Evolutionary conservation across 2,888 invertebrate species (phyloP).

Genomic region (Lacanobia oleracea): DNA sequence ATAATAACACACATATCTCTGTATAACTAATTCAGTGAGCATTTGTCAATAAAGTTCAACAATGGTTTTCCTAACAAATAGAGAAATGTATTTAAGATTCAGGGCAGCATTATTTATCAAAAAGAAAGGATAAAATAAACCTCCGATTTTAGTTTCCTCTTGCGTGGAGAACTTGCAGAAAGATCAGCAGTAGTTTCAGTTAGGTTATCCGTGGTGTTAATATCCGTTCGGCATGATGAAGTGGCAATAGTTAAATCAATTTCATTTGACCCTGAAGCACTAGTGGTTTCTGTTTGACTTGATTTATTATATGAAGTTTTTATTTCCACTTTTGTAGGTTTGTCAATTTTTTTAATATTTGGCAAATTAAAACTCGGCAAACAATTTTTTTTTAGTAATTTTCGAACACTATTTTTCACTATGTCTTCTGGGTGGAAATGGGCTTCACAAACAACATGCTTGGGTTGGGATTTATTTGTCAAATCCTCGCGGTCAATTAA

Average conservation of each 20-base stretch:
- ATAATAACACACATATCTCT: too few relatives aligned
- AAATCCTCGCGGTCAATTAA: conserved; percentile 11
- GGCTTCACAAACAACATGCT: conserved; percentile 24
- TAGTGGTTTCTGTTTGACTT: too few relatives aligned
- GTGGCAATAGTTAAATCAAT: too few relatives aligned
- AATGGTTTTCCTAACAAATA: background rate
- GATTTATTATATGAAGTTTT: background rate
- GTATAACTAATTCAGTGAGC: too few relatives aligned
- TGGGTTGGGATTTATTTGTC: conserved; percentile 20
- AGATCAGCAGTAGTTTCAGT: too few relatives aligned
- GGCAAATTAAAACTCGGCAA: conserved; percentile 24
- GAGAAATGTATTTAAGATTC: background rate
- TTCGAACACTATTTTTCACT: conserved; percentile 6
- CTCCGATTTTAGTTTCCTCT: too few relatives aligned
- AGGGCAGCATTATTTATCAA: background rate
- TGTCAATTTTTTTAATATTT: conserved; percentile 6
- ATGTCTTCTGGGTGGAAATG: conserved; percentile 31
- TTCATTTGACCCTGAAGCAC: too few relatives aligned
- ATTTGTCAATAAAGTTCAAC: background rate
- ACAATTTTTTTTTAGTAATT: conserved; percentile 20
- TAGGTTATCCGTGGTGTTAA: too few relatives aligned
- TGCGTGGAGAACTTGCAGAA: too few relatives aligned
- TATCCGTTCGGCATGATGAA: too few relatives aligned
- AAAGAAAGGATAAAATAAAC: background rate
- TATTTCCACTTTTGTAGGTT: conserved; percentile 21